Evolutionary conservation across 2,113 vertebrate species (phyloP).

Genomic region (Dromiciops gliroides): DNA sequence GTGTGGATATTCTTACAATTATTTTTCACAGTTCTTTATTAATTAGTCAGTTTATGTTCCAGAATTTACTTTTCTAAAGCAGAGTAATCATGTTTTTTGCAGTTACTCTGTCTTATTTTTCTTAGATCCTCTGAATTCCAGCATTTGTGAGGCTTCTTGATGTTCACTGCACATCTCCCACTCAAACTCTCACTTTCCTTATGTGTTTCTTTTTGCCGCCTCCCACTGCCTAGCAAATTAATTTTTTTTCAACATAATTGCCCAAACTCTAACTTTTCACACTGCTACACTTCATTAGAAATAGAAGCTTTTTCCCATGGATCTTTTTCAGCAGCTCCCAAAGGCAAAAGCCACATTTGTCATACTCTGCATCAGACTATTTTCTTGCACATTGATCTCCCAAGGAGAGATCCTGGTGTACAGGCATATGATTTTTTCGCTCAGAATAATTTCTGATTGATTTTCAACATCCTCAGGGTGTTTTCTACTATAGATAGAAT

Average conservation of each 20-base stretch:
- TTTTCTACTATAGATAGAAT: background rate
- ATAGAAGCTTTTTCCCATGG: background rate
- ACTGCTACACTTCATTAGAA: background rate
- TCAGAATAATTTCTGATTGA: constrained; percentile 29
- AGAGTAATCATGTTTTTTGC: constrained; percentile 1
- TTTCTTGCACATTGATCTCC: constrained; percentile 10
- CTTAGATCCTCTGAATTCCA: background rate
- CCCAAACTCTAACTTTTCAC: background rate
- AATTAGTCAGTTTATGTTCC: constrained; percentile 11
- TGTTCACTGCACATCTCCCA: background rate
- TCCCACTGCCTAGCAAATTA: background rate
- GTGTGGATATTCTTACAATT: background rate
- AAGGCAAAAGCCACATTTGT: constrained; percentile 17
- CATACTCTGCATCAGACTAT: background rate
- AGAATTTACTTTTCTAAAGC: constrained; percentile 19
- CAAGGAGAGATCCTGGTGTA: background rate
- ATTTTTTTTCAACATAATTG: background rate
- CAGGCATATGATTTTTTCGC: background rate
- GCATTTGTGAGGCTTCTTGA: background rate
- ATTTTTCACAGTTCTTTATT: constrained; percentile 44
- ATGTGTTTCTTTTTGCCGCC: constrained; percentile 11
- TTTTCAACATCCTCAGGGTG: background rate
- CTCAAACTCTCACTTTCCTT: background rate
- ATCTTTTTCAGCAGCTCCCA: background rate
- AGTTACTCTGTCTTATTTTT: background rate